phyloP scores from a whole-genome alignment of 2,888 invertebrate genomes.

The Chrysina gloriosa region DNA sequence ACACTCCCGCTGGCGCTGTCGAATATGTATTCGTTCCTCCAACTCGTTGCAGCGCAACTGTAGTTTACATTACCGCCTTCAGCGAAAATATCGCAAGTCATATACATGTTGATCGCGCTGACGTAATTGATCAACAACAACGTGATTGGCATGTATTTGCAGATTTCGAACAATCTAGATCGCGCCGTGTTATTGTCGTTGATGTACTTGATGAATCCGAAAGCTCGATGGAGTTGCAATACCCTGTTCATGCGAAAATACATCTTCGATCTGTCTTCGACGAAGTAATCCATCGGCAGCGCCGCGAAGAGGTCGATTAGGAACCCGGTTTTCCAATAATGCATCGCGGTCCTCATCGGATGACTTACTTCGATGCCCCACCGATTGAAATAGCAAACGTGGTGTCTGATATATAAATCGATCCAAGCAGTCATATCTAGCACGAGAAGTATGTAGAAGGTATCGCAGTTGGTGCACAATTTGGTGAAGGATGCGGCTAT shows the following conservation, averaged over 20 bases:
- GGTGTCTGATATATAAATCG: conserved; percentile 52
- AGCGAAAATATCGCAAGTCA: conserved; percentile 31
- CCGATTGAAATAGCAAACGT: conserved; percentile 51
- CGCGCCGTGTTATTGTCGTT: conserved; percentile 29
- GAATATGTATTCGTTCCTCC: conserved; percentile 13
- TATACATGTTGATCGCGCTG: conserved; percentile 33
- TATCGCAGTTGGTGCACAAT: conserved; percentile 19
- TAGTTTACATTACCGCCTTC: neutral
- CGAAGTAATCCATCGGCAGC: conserved; percentile 48
- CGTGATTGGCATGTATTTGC: conserved; percentile 42
- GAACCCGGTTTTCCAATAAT: conserved; percentile 53
- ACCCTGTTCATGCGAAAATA: conserved; percentile 43
- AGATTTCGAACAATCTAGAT: conserved; percentile 28
- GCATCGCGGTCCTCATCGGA: conserved; percentile 49
- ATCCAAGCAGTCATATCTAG: conserved; percentile 48
- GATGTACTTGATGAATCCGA: conserved; percentile 41
- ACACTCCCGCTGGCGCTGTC: neutral
- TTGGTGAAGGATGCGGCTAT: conserved; percentile 44
- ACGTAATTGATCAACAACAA: conserved; percentile 36
- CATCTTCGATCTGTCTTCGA: neutral
- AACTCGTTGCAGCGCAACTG: conserved; percentile 27
- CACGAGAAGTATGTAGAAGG: conserved; percentile 43
- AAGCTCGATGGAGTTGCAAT: conserved; percentile 47
- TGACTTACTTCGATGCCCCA: conserved; percentile 51
- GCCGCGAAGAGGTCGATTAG: conserved; percentile 49